These are phyloP conservation scores for Drosophila setifemur DNA, from an alignment of 1,140 invertebrate species.

Conservation along the genomic window DNA sequence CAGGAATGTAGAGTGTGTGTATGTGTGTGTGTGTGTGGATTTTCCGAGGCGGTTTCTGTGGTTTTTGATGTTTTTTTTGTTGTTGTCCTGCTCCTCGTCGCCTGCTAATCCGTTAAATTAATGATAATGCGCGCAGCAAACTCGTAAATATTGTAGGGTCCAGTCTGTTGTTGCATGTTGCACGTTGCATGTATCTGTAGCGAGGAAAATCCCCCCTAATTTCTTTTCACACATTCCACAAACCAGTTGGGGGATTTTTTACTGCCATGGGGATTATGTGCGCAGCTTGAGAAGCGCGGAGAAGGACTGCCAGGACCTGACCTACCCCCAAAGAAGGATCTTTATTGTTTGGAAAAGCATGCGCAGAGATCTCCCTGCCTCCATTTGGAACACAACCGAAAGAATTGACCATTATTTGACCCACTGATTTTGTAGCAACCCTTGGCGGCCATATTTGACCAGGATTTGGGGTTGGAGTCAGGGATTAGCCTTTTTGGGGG, in stretches of 20 bases:
- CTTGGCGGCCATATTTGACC: constrained; percentile 35
- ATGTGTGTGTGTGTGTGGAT: no score
- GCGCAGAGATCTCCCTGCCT: constrained; percentile 11
- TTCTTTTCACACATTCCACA: constrained; percentile 14
- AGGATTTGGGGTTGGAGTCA: constrained; percentile 19
- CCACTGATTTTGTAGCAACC: constrained; percentile 7
- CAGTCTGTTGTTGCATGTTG: constrained; percentile 3
- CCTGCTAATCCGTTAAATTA: constrained; percentile 70
- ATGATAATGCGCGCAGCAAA: constrained; percentile 70
- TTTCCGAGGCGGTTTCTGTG: constrained; percentile 60
- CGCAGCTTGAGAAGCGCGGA: not conserved
- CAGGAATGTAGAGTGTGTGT: constrained; percentile 54
- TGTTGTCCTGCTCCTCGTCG: constrained; percentile 6
- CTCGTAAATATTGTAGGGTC: constrained; percentile 49
- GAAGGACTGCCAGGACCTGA: not conserved
- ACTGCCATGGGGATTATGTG: not conserved
- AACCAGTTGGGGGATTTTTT: not conserved
- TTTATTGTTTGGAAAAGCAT: not conserved
- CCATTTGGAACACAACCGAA: not conserved
- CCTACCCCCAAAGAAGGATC: constrained; percentile 12
- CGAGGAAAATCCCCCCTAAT: constrained; percentile 4
- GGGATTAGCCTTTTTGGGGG: not conserved
- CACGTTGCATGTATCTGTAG: not conserved
- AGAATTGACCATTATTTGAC: constrained; percentile 14
- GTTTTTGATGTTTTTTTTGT: constrained; percentile 64